Base-by-base conservation (phyloP, 2,113 vertebrate genomes). In the Protobothrops mucrosquamatus region DNA sequence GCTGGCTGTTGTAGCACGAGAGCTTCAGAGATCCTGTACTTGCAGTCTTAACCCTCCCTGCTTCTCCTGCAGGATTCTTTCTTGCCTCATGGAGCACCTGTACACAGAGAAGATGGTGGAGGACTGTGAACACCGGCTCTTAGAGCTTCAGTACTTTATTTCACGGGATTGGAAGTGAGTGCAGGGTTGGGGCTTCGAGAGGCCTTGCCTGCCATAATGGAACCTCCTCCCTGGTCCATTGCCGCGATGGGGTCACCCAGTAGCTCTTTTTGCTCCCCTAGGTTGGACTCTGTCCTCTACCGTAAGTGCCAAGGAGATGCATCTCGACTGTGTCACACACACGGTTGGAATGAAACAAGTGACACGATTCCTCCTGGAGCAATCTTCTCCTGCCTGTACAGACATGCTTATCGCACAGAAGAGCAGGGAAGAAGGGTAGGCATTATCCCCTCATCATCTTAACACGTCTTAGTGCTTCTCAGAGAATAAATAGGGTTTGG, bases 31-130 rank as follows among this genome's bases (percentile, higher is more conserved):
- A 14, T 1, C 0, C 2, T 8, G 1, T 11, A 29, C 34, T 5
- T 23, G 20, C 10, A 6, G n/a, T 86, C n/a, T 64, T 87, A 18
- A 86, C 46, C 52, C 59, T 2, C 4, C 4, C 46, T 64, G 1
- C 2, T 57, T 54, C n/a, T 29, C 55, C 14, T 9, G 0, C n/a
- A 99, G 99, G 99, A 99, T 99, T 95, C 98, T 99, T 34, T 99
- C 99, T 0, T 99, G 99, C 94, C 98, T 99, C 57, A 99, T 99
- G 99, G 99, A 99, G 93, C 99, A 99, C 91, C 97, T 99, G 87
- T 99, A 99, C 95, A 99, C 99, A 0, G 99, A 99, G 95, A 99
- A 99, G 97, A 99, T 99, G 99, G 99, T 99, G 39, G 98, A 99
- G 94, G 98, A 99, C 59, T 99, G 99, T 98, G 99, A 99, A 43